Conservation (phyloP, 2,888 invertebrate genomes). For the Meliscaeva auricollis region DNA sequence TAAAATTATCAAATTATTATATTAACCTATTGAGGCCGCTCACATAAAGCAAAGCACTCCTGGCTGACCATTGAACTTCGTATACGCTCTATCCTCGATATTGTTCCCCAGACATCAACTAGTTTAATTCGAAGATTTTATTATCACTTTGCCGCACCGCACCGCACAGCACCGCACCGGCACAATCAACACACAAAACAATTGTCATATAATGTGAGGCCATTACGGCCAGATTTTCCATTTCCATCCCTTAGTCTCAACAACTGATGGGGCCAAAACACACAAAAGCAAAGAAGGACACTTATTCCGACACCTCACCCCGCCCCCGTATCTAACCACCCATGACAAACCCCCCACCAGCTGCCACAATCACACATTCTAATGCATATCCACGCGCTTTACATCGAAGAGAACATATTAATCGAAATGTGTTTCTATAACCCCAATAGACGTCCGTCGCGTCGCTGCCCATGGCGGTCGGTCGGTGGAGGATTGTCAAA, state of each 20-base stretch:
- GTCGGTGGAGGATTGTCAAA: not conserved
- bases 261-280: slow-evolving; percentile 10
- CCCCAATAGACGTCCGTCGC: not conserved
- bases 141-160: slow-evolving; percentile 58
- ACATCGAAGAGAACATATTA: slow-evolving; percentile 54
- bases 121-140: slow-evolving; percentile 65
- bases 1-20: slow-evolving; percentile 65
- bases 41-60: slow-evolving; percentile 50
- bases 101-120: slow-evolving; percentile 64
- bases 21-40: slow-evolving; percentile 56
- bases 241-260: slow-evolving; percentile 14
- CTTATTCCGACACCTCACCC: slow-evolving; percentile 39
- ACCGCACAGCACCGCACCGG: slow-evolving; percentile 40
- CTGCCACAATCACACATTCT: slow-evolving; percentile 29
- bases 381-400: slow-evolving; percentile 29
- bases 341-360: not conserved
- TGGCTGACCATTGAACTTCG: slow-evolving; percentile 61
- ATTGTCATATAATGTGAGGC: slow-evolving; percentile 68
- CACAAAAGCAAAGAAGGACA: slow-evolving; percentile 30
- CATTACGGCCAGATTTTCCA: slow-evolving; percentile 60
- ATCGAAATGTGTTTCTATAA: slow-evolving; percentile 67
- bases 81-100: slow-evolving; percentile 24
- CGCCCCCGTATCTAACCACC: not conserved
- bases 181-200: slow-evolving; percentile 50
- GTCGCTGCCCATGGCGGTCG: not conserved